Conservation (phyloP, 2,797 vertebrate genomes). For the Numenius phaeopus region DNA sequence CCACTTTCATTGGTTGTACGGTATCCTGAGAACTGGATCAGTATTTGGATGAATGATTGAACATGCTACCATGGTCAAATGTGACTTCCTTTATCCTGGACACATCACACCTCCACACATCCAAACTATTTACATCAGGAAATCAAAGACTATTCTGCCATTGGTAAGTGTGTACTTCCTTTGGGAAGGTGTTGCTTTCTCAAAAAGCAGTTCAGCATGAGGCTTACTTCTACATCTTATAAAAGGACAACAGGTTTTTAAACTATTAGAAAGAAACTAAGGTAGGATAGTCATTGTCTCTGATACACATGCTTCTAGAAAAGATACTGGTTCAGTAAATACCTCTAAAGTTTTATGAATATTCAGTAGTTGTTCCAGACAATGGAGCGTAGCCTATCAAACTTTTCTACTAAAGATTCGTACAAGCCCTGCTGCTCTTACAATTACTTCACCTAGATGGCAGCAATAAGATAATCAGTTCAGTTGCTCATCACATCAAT, state of each 20-base stretch:
- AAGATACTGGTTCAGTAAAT: not conserved
- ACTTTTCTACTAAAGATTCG: not conserved
- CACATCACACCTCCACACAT: not conserved
- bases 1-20: not conserved
- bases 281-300: not conserved
- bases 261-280: not conserved
- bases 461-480: not conserved
- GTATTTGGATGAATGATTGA: not conserved
- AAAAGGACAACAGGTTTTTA: not conserved
- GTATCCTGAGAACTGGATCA: not conserved
- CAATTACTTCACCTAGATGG: not conserved
- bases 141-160: not conserved
- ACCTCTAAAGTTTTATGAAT: not conserved
- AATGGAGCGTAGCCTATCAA: not conserved
- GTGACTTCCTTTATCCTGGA: not conserved
- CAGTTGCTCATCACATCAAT: not conserved
- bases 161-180: not conserved
- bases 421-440: not conserved
- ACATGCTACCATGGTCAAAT: not conserved
- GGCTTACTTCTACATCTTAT: not conserved
- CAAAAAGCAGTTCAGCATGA: not conserved
- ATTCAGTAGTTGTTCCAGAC: not conserved
- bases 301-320: not conserved
- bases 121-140: not conserved
- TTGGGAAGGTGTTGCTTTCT: not conserved